Percentiles rank a stretch among this genome's conserved stretches.
phyloP scores from a whole-genome alignment of 2,888 invertebrate genomes.

The Hermaeophaga mercurialis region DNA sequence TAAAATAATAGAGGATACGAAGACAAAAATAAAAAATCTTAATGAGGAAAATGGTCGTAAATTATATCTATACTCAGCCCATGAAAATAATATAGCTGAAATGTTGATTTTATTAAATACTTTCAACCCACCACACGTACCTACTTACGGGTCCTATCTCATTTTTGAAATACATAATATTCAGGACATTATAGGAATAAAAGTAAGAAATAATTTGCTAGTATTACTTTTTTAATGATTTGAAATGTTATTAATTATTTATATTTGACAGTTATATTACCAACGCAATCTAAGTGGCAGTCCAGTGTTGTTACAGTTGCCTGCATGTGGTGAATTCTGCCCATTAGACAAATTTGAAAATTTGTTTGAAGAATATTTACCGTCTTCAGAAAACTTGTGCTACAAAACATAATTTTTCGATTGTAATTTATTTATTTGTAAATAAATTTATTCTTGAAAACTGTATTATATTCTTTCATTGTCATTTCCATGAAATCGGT shows the following conservation, averaged over 20 bases:
- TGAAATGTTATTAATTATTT: not conserved
- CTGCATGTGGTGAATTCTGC: constrained; percentile 43
- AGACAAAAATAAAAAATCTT: constrained; percentile 29
- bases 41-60: constrained; percentile 30
- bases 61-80: constrained; percentile 57
- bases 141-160: constrained; percentile 51
- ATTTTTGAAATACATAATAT: constrained; percentile 50
- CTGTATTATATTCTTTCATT: no score
- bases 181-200: constrained; percentile 40
- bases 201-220: constrained; percentile 38
- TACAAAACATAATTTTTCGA: constrained; percentile 11
- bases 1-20: constrained; percentile 41
- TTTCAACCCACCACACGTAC: constrained; percentile 55
- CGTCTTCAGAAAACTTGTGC: constrained; percentile 34
- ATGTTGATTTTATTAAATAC: constrained; percentile 57
- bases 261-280: constrained; percentile 42
- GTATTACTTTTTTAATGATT: no score
- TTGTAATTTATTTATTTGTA: not conserved
- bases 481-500: no score
- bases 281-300: constrained; percentile 38
- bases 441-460: no score
- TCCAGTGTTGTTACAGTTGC: constrained; percentile 40
- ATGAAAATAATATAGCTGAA: constrained; percentile 62
- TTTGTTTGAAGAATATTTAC: constrained; percentile 38
- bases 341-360: constrained; percentile 37